These are phyloP conservation scores for Epizoanthus ramosus DNA, from an alignment of 92 coral and sea anemone species.

Conservation along the genomic window DNA sequence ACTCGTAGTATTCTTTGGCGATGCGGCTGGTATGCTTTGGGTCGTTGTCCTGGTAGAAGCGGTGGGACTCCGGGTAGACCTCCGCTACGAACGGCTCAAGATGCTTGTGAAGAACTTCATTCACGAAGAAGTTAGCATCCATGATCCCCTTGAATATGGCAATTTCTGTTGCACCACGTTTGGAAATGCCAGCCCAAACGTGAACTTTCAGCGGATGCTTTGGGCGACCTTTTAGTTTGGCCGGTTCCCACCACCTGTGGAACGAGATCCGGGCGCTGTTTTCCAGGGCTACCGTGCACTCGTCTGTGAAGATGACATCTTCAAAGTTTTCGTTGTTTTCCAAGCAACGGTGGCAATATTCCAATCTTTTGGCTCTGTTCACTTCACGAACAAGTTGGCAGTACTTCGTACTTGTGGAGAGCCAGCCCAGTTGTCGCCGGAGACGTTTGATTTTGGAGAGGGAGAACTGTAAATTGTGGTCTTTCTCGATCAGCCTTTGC, in stretches of 20 bases:
- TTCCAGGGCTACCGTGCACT: constrained; percentile 44
- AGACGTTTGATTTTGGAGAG: constrained; percentile 33
- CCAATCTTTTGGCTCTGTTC: constrained; percentile 43
- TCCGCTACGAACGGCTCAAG: not conserved
- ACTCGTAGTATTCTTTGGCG: constrained; percentile 29
- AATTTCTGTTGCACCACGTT: constrained; percentile 13
- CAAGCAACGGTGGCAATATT: constrained; percentile 31
- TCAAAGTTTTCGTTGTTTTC: constrained; percentile 14
- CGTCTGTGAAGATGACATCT: constrained; percentile 40
- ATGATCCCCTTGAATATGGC: constrained; percentile 40
- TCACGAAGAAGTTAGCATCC: constrained; percentile 12
- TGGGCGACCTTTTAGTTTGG: constrained; percentile 41
- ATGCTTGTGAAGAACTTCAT: not conserved
- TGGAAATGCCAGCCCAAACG: constrained; percentile 40
- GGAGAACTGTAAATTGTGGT: constrained; percentile 32
- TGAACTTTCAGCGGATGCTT: constrained; percentile 44
- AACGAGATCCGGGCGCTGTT: constrained; percentile 33
- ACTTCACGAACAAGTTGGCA: constrained; percentile 64
- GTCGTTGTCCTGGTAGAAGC: constrained; percentile 32
- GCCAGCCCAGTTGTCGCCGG: constrained; percentile 63
- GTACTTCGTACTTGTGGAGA: constrained; percentile 61
- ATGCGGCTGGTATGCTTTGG: constrained; percentile 38
- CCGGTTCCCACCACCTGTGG: constrained; percentile 50
- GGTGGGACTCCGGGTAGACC: not conserved
- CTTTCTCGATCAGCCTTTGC: constrained; percentile 11